Percentiles rank a stretch among this genome's conserved stretches.
Conservation (phyloP, 2,888 invertebrate genomes). For the Sesia bembeciformis region DNA sequence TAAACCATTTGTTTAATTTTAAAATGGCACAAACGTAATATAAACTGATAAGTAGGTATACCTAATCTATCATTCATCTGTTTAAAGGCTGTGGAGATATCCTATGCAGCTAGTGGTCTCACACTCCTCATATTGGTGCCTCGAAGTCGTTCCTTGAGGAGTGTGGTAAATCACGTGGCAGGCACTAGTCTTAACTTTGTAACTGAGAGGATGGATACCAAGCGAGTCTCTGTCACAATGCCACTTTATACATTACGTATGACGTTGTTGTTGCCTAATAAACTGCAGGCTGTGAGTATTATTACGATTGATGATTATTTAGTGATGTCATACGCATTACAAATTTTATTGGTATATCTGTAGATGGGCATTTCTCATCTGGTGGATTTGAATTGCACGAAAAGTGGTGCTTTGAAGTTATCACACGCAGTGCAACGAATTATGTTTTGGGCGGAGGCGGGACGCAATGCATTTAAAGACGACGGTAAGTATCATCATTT, state of each 20-base stretch:
- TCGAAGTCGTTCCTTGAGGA: slow-evolving; percentile 31
- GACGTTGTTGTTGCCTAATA: slow-evolving; percentile 56
- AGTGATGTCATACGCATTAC: background rate
- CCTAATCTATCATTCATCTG: background rate
- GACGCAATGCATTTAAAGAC: slow-evolving; percentile 64
- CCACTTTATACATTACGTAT: slow-evolving; percentile 63
- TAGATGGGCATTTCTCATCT: slow-evolving; percentile 52
- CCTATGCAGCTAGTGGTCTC: slow-evolving; percentile 45
- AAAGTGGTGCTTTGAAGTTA: slow-evolving; percentile 24
- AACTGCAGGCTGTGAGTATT: slow-evolving; percentile 45
- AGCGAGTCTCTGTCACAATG: slow-evolving; percentile 43
- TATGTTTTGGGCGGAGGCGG: slow-evolving; percentile 69
- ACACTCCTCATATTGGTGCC: slow-evolving; percentile 50
- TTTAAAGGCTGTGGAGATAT: slow-evolving; percentile 54
- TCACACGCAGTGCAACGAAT: slow-evolving; percentile 59
- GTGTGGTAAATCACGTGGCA: slow-evolving; percentile 24
- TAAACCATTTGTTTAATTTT: no score
- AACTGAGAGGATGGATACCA: slow-evolving; percentile 23
- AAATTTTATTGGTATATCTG: slow-evolving; percentile 6
- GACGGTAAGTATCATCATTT: slow-evolving; percentile 36
- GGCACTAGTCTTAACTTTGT: slow-evolving; percentile 25
- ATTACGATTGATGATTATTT: background rate
- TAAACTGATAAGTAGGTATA: no score
- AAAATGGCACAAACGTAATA: no score
- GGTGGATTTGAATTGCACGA: slow-evolving; percentile 19